These are phyloP conservation scores for Clarias pachynema DNA, from an alignment of 2,797 vertebrate species.

Conservation along the genomic window DNA sequence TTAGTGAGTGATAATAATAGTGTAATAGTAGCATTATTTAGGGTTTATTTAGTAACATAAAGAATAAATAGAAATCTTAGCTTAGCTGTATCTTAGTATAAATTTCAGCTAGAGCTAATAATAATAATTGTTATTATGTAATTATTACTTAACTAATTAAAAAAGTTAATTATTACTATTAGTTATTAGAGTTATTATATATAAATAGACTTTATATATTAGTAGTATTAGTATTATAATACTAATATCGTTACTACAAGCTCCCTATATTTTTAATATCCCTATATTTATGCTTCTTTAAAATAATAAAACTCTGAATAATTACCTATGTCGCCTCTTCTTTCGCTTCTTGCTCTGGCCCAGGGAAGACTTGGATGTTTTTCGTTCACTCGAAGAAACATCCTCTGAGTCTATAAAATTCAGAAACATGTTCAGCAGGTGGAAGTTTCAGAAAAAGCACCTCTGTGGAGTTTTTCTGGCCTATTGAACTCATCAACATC, in stretches of 20 bases:
- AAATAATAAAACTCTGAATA: not conserved
- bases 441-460: slow-evolving; percentile 15
- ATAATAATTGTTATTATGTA: not conserved
- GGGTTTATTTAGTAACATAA: no score
- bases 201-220: no score
- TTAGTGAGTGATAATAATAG: no score
- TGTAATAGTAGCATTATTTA: no score
- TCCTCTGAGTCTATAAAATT: slow-evolving; percentile 90
- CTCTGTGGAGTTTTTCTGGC: slow-evolving; percentile 25
- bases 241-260: no score
- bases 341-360: slow-evolving; percentile 97
- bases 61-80: no score
- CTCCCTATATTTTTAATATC: not conserved
- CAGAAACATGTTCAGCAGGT: slow-evolving; percentile 22
- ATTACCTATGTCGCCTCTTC: slow-evolving; percentile 94
- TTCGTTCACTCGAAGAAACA: slow-evolving; percentile 92
- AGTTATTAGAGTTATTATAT: no score
- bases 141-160: not conserved
- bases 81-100: no score
- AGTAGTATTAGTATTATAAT: no score
- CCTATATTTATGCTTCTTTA: not conserved
- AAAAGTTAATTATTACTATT: no score
- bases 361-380: slow-evolving; percentile 89
- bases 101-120: not conserved
- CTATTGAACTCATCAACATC: slow-evolving; percentile 30